Base-by-base conservation (phyloP, 1,140 invertebrate genomes). In the Pseudomyrmex gracilis region DNA sequence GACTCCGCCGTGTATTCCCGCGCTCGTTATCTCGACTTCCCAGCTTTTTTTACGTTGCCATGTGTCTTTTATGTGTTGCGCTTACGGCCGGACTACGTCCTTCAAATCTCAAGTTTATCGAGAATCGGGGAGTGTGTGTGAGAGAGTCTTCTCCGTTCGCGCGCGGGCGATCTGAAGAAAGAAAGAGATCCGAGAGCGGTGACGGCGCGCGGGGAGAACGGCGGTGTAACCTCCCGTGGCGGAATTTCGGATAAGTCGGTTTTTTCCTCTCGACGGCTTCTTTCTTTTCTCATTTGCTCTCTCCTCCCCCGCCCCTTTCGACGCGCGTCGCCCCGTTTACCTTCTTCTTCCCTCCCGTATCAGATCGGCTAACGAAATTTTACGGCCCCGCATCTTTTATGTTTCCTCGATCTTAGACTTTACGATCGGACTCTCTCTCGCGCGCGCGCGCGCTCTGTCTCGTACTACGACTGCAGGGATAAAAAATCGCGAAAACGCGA, bases 301-400 rank as follows among this genome's bases (percentile, higher is more conserved):
- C 80, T 83, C 66, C 43, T 67, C 82, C 60, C 58, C 49, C 49
- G 49, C 49, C 82, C 55, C 58, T 49, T 45, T 45, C 49, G 78
- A 83, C 45, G 63, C n/a, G n/a, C n/a, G n/a, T n/a, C n/a, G n/a
- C n/a, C 78, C 61, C 63, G 49, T 5, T 77, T 85, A 61, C 74
- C 60, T 58, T 53, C 64, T 67, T 22, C 22, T 22, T 66, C 15
- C 15, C n/a, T 60, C 63, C 22, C 55, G 67, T 87, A 73, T 67
- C 76, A 77, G 76, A 82, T 87, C 86, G 70, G 51, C 76, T 87
- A 88, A 76, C 78, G 57, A 84, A 84, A 84, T 85, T 88, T 88
- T 88, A 88, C 76, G 63, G 17, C 66, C 73, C 55, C 53, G 80
- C 51, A 66, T 57, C 67, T 64, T 85, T 68, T 76, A 53, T 73